Percentiles rank a stretch among this genome's conserved stretches.
Evolutionary conservation across 2,888 invertebrate species (phyloP).

Genomic region (Cataglyphis altisquamis): DNA sequence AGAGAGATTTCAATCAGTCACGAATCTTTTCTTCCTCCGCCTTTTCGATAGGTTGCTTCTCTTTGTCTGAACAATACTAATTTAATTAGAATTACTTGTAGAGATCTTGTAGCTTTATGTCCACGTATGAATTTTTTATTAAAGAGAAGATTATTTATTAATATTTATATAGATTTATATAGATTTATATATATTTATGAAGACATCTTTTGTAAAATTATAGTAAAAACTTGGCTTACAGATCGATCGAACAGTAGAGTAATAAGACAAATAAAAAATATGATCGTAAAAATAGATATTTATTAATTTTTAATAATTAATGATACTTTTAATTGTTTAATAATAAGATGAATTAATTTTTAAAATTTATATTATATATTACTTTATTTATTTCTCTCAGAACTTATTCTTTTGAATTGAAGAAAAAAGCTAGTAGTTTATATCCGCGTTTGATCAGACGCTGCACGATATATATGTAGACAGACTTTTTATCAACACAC

Average conservation of each 20-base stretch:
- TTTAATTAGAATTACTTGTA: conserved; percentile 15
- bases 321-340: not conserved
- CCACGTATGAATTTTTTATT: not conserved
- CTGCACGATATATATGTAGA: too few relatives aligned
- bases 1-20: not conserved
- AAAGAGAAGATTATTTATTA: not conserved
- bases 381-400: not conserved
- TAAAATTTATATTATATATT: not conserved
- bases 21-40: not conserved
- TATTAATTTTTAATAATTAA: not conserved
- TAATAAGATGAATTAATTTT: not conserved
- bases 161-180: too few relatives aligned
- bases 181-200: too few relatives aligned
- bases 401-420: not conserved
- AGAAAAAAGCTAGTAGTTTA: not conserved
- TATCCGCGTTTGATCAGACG: not conserved
- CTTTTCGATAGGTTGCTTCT: not conserved
- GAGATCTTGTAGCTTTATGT: not conserved
- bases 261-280: not conserved
- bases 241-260: not conserved
- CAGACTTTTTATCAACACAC: not conserved
- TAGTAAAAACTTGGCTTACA: not conserved
- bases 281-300: not conserved
- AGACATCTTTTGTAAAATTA: not conserved
- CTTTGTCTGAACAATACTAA: not conserved